Evolutionary conservation across 1,140 invertebrate species (phyloP).

Genomic region (Trichonephila clavata): DNA sequence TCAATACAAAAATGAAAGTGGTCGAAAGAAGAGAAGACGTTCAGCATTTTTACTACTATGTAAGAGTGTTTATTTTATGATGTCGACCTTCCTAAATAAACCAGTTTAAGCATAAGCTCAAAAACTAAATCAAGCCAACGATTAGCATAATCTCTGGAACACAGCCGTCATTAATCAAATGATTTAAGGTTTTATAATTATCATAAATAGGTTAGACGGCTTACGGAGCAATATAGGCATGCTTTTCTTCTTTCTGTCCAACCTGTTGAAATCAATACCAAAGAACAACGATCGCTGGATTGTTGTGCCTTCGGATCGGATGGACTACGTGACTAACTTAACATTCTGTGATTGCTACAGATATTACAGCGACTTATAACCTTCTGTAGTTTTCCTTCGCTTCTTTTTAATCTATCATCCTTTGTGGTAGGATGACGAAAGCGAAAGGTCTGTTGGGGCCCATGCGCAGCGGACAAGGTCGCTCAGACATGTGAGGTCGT

Average conservation of each 20-base stretch:
- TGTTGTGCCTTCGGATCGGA: not conserved
- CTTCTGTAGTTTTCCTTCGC: not conserved
- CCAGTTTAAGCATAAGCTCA: not conserved
- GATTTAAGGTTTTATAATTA: slow-evolving; percentile 39
- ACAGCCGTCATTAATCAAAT: slow-evolving; percentile 22
- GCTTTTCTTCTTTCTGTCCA: not conserved
- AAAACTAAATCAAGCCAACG: not conserved
- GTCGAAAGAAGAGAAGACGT: not conserved
- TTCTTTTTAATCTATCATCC: not conserved
- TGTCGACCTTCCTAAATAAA: not conserved
- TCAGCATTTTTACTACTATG: not conserved
- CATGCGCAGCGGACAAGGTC: slow-evolving; percentile 43
- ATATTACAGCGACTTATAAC: not conserved
- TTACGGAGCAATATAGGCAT: not conserved
- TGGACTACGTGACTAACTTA: not conserved
- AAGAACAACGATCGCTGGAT: slow-evolving; percentile 9
- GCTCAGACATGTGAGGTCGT: slow-evolving; percentile 47
- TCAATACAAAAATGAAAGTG: not conserved
- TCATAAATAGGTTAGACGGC: slow-evolving; percentile 44
- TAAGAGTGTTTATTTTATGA: not conserved
- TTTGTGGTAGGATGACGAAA: slow-evolving; percentile 55
- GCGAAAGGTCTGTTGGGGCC: slow-evolving; percentile 26
- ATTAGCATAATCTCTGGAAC: slow-evolving; percentile 7
- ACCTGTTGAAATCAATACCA: not conserved
- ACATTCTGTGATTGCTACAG: not conserved